A percentile compares a stretch with the other conserved stretches of the same genome.
phyloP scores from a whole-genome alignment of 2,797 vertebrate species.

The Melanotaenia trifasciata region DNA sequence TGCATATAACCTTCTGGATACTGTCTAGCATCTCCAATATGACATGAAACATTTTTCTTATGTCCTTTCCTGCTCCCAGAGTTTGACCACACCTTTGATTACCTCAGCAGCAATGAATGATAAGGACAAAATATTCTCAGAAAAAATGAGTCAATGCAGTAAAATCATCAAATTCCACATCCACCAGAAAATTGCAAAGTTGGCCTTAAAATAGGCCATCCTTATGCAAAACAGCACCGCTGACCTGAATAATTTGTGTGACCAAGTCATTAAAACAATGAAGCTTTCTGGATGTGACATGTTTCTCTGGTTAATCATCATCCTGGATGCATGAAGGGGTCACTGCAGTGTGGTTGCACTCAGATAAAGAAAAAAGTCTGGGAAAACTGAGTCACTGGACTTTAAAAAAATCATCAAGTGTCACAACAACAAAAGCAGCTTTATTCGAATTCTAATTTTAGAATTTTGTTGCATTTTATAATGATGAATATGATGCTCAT shows the following conservation, averaged over 20 bases:
- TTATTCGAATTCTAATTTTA: neutral
- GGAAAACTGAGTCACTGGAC: slow-evolving; percentile 34
- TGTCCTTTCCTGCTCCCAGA: too few relatives aligned
- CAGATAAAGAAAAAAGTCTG: slow-evolving; percentile 41
- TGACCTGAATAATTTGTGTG: slow-evolving; percentile 62
- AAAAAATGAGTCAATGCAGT: slow-evolving; percentile 14
- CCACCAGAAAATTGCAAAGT: slow-evolving; percentile 24
- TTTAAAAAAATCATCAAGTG: neutral
- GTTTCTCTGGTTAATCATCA: slow-evolving; percentile 60
- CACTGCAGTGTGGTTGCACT: slow-evolving; percentile 23
- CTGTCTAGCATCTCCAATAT: too few relatives aligned
- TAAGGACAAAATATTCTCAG: neutral
- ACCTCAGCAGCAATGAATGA: too few relatives aligned
- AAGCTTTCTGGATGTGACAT: slow-evolving; percentile 41
- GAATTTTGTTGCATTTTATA: too few relatives aligned
- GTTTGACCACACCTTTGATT: neutral
- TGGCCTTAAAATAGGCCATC: slow-evolving; percentile 56
- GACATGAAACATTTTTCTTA: too few relatives aligned
- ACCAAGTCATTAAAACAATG: slow-evolving; percentile 67
- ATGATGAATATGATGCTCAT: too few relatives aligned
- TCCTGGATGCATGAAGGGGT: slow-evolving; percentile 31
- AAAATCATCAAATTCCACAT: slow-evolving; percentile 34
- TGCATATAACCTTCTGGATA: too few relatives aligned
- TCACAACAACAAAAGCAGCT: slow-evolving; percentile 9
- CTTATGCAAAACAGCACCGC: slow-evolving; percentile 54